phyloP scores from a whole-genome alignment of 2,797 vertebrate genomes.

The Podarcis siculus region DNA sequence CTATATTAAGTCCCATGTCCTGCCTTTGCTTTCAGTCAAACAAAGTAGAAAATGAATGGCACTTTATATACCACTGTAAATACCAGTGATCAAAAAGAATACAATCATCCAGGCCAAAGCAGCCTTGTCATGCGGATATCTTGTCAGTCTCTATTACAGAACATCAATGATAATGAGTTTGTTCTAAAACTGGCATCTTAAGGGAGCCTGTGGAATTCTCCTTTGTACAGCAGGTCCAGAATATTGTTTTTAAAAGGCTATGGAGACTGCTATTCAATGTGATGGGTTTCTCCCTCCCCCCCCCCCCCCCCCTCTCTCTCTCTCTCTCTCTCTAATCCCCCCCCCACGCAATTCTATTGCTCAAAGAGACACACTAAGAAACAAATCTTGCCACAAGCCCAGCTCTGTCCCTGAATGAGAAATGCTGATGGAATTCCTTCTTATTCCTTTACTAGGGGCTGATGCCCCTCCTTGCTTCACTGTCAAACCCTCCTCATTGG shows the following conservation, averaged over 20 bases:
- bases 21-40: constrained; percentile 38
- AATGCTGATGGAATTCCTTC: no score
- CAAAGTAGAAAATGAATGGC: constrained; percentile 42
- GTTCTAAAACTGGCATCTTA: constrained; percentile 53
- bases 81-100: constrained; percentile 55
- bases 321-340: not conserved
- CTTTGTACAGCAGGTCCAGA: constrained; percentile 12
- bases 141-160: constrained; percentile 56
- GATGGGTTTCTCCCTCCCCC: not conserved
- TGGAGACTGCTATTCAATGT: constrained; percentile 37
- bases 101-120: constrained; percentile 37
- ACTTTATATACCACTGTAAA: constrained; percentile 43
- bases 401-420: not conserved
- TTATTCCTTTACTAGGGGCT: no score
- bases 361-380: not conserved
- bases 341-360: not conserved
- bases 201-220: constrained; percentile 45
- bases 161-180: constrained; percentile 43
- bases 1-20: not conserved
- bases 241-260: not conserved
- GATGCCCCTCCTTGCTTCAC: no score
- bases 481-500: no score
- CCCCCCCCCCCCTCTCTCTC: no score
- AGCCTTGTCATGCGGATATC: constrained; percentile 21
- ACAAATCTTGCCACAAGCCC: not conserved